Percentiles rank a stretch among this genome's conserved stretches.
phyloP scores from a whole-genome alignment of 1,140 invertebrate genomes.

The Ceratoteleas bidentatus region DNA sequence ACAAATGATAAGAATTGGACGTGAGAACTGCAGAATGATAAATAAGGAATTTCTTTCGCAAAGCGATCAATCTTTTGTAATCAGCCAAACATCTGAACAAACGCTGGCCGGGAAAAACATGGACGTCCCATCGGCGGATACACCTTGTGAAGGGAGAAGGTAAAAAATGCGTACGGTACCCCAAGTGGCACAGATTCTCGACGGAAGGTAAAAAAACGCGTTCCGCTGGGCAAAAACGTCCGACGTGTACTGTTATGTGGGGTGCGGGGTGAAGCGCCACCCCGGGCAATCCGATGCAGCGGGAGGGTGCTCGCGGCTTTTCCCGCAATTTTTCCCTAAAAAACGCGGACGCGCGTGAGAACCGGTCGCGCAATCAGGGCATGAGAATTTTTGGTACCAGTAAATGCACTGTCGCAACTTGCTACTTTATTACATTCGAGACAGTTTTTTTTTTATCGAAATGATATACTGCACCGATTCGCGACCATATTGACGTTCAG shows the following conservation, averaged over 20 bases:
- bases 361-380: conserved; percentile 46
- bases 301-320: conserved; percentile 62
- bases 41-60: no score
- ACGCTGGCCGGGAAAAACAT: neutral
- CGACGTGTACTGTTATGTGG: conserved; percentile 68
- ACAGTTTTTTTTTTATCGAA: conserved; percentile 17
- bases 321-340: conserved; percentile 67
- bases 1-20: no score
- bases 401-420: conserved; percentile 37
- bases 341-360: conserved; percentile 64
- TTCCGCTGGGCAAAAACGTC: conserved; percentile 64
- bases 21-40: no score
- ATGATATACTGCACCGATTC: conserved; percentile 25
- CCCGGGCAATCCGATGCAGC: conserved; percentile 41
- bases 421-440: conserved; percentile 16
- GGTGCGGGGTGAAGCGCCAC: conserved; percentile 39
- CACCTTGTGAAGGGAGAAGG: conserved; percentile 67
- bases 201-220: conserved; percentile 65
- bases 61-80: conserved; percentile 32
- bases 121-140: conserved; percentile 68
- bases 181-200: conserved; percentile 79
- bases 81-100: conserved; percentile 11
- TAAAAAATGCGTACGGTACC: conserved; percentile 77
- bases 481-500: conserved; percentile 19
- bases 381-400: conserved; percentile 56